phyloP scores from a whole-genome alignment of 2,888 invertebrate species.

The Metalampra italica region DNA sequence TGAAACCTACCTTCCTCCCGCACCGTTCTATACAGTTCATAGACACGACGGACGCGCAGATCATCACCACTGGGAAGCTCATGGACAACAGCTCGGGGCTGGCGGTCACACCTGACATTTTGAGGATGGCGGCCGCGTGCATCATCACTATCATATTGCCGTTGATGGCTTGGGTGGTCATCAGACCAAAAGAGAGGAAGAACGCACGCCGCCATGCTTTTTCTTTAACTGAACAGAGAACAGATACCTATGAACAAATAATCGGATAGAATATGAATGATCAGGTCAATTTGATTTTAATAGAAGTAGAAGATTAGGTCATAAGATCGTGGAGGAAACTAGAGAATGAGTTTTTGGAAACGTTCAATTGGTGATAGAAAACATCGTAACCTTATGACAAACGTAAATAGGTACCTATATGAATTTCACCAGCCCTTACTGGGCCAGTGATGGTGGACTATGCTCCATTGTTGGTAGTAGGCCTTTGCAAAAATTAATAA shows the following conservation, averaged over 20 bases:
- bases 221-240: conserved; percentile 38
- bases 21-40: conserved; percentile 51
- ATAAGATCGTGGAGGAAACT: too few species aligned
- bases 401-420: too few species aligned
- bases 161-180: conserved; percentile 37
- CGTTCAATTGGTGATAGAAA: too few species aligned
- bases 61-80: conserved; percentile 54
- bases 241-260: background rate
- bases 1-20: conserved; percentile 46
- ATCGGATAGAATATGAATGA: too few species aligned
- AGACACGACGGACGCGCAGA: conserved; percentile 44
- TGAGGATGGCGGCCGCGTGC: conserved; percentile 45
- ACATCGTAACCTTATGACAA: too few species aligned
- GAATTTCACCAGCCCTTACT: too few species aligned
- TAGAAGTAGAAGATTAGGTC: too few species aligned
- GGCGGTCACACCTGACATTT: conserved; percentile 44
- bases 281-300: too few species aligned
- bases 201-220: conserved; percentile 42
- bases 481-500: too few species aligned
- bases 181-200: conserved; percentile 27
- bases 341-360: too few species aligned
- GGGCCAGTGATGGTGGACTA: too few species aligned
- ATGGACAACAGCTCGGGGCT: conserved; percentile 51
- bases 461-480: too few species aligned
- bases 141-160: conserved; percentile 48